Base-by-base conservation (phyloP, 2,113 vertebrate species). In the Calypte anna region DNA sequence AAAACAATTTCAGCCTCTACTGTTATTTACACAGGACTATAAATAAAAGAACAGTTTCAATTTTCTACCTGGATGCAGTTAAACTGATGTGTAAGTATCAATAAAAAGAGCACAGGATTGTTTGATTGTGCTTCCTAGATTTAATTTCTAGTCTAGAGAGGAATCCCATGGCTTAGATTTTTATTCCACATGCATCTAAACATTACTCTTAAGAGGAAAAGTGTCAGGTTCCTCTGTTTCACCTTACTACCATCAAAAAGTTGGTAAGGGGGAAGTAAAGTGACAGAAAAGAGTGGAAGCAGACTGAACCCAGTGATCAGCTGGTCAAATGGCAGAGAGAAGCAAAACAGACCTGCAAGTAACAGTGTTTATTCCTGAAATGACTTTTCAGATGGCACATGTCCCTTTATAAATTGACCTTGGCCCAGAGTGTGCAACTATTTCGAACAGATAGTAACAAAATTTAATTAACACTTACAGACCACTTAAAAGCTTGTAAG, bases 371-470 rank as follows among this genome's bases (percentile, higher is more conserved):
- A 73, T 44, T 3, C 30, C 85, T 63, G 54, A 75, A 74, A 38
- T 0, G 3, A 40, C 66, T 55, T 4, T 18, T 64, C 53, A 59
- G n/a, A 22, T 10, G 64, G 78, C 75, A 90, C 46, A 4, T 20
- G 57, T 51, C 64, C 51, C 27, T 79, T 84, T 69, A 36, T 33
- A 73, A 66, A 70, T 53, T 55, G 59, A 80, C 68, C 77, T 82
- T 59, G 81, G 64, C 30, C 57, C 73, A 19, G 7, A 17, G 68
- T 30, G 70, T 84, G 57, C 62, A 91, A 74, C 73, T 88, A 68
- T 85, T 88, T 95, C 79, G 92, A 93, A 68, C 11, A 84, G 64
- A 48, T 23, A 88, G 38, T 54, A 96, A 85, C 50, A 59, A 70
- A 33, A 70, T 59, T 93, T 81, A 73, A 89, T 79, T 88, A 94